Evolutionary conservation across 2,888 invertebrate species (phyloP).

Genomic region (Spodoptera exigua): DNA sequence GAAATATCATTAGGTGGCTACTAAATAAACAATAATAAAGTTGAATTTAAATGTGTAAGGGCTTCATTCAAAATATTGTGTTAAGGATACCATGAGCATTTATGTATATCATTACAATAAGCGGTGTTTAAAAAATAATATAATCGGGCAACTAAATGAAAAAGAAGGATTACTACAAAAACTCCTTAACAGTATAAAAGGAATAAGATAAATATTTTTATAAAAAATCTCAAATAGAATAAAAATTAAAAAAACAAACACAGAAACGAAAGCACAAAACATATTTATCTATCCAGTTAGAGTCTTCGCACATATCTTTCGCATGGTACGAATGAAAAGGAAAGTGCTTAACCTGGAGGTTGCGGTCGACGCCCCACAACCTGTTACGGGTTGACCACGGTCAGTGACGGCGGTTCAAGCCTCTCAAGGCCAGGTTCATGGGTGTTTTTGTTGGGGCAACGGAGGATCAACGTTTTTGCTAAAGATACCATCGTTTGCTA

Average conservation of each 20-base stretch:
- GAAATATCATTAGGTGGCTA: background rate
- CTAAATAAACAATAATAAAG: too few relatives aligned
- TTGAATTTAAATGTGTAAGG: too few relatives aligned
- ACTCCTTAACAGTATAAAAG: too few relatives aligned
- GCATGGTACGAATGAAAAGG: constrained; percentile 45
- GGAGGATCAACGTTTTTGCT: constrained; percentile 15
- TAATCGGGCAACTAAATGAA: too few relatives aligned
- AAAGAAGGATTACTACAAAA: too few relatives aligned
- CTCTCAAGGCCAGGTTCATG: constrained; percentile 46
- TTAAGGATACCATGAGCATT: too few relatives aligned
- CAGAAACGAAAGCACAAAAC: background rate
- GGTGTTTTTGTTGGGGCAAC: constrained; percentile 10
- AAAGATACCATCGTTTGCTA: background rate
- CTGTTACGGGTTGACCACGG: constrained; percentile 69
- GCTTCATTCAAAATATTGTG: too few relatives aligned
- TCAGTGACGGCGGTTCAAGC: constrained; percentile 62
- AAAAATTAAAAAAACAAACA: background rate
- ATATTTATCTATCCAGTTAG: too few relatives aligned
- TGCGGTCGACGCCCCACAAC: constrained; percentile 66
- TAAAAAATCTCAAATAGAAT: too few relatives aligned
- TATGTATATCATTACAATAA: too few relatives aligned
- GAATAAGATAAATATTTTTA: too few relatives aligned
- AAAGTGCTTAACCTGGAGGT: constrained; percentile 51
- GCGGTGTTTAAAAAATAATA: too few relatives aligned
- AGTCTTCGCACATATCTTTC: background rate